Percentiles rank a stretch among this genome's conserved stretches.
These are phyloP conservation scores for Muricea muricata DNA, from an alignment of 92 coral and sea anemone genomes.

Conservation along the genomic window DNA sequence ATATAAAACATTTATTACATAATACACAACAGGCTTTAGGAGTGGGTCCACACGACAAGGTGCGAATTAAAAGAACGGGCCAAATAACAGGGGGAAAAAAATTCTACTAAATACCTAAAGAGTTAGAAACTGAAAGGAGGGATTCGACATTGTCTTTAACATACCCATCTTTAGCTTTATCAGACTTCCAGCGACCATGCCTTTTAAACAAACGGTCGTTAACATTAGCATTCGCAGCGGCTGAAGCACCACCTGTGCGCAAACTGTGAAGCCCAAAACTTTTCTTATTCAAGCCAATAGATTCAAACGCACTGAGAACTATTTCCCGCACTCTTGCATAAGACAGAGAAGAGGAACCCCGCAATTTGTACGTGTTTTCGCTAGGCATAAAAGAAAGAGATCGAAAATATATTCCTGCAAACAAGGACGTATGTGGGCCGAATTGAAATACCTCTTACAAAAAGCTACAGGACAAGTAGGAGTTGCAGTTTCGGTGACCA, in stretches of 20 bases:
- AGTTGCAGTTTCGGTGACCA: background rate
- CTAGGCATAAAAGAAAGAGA: no score
- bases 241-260: slow-evolving; percentile 47
- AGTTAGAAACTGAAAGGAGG: slow-evolving; percentile 30
- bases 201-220: slow-evolving; percentile 39
- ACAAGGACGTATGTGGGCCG: no score
- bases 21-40: background rate
- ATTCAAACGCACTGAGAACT: slow-evolving; percentile 1
- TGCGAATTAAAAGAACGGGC: slow-evolving; percentile 47
- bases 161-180: no score
- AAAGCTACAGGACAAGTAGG: slow-evolving; percentile 6
- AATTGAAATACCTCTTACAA: background rate
- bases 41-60: slow-evolving; percentile 37
- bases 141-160: slow-evolving; percentile 39
- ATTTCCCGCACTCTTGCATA: no score
- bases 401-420: no score
- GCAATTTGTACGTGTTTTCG: no score
- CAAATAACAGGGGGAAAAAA: background rate
- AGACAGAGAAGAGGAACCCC: no score
- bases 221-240: slow-evolving; percentile 47
- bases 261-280: slow-evolving; percentile 42
- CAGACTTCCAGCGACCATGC: slow-evolving; percentile 50
- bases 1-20: no score
- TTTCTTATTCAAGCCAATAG: background rate
- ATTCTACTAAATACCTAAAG: slow-evolving; percentile 45